Percentiles rank a stretch among this genome's conserved stretches.
These are phyloP conservation scores for Illadopsis cleaveri DNA, from an alignment of 2,113 vertebrate species.

Conservation along the genomic window DNA sequence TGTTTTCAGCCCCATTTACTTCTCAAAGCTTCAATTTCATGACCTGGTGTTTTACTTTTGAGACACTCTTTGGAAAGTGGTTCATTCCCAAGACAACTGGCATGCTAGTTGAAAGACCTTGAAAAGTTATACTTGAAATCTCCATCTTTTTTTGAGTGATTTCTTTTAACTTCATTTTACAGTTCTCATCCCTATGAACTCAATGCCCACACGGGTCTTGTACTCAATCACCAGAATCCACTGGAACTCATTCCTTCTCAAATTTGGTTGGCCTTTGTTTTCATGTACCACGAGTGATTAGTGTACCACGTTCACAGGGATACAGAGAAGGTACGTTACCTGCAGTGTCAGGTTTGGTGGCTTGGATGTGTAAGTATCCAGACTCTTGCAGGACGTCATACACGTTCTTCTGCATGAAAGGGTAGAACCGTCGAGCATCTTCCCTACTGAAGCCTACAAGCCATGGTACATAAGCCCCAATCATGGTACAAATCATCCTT, in stretches of 20 bases:
- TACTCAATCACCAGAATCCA: not conserved
- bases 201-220: not conserved
- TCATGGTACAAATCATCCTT: conserved; percentile 63
- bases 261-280: not conserved
- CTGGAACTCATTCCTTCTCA: not conserved
- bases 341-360: conserved; percentile 87
- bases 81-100: not conserved
- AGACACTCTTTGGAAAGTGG: not conserved
- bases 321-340: conserved; percentile 61
- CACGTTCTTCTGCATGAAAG: conserved; percentile 81
- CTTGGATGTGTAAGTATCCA: conserved; percentile 88
- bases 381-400: conserved; percentile 73
- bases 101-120: not conserved
- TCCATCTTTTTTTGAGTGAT: not conserved
- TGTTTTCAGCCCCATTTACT: not conserved
- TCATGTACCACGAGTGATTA: not conserved
- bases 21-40: not conserved
- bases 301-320: not conserved
- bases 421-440: conserved; percentile 77
- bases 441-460: conserved; percentile 82
- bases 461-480: conserved; percentile 85
- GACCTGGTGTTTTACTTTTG: not conserved
- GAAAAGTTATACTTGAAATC: not conserved
- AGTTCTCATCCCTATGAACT: not conserved
- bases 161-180: not conserved